phyloP scores from a whole-genome alignment of 2,113 vertebrate genomes.

The Syngnathus floridae region DNA sequence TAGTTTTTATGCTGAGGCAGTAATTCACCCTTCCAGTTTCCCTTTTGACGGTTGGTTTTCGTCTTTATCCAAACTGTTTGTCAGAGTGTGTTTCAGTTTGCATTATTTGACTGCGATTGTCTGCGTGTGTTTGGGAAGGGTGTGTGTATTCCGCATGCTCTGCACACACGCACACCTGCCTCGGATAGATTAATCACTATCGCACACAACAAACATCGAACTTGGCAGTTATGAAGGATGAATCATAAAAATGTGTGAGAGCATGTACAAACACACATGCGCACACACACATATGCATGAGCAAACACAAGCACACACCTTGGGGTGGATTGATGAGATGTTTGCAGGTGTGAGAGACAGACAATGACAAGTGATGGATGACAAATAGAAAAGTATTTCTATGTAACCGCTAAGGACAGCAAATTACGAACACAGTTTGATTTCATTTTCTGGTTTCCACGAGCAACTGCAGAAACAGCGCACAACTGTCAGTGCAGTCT shows the following conservation, averaged over 20 bases:
- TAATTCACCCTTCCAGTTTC: constrained; percentile 20
- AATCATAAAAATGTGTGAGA: constrained; percentile 29
- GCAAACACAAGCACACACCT: constrained; percentile 28
- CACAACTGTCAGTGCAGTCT: constrained; percentile 17
- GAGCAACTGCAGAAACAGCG: constrained; percentile 51
- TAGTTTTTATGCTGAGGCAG: constrained; percentile 30
- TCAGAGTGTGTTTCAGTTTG: constrained; percentile 19
- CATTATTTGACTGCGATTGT: not conserved
- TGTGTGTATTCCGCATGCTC: constrained; percentile 4
- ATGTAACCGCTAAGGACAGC: constrained; percentile 33
- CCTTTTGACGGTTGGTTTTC: constrained; percentile 19
- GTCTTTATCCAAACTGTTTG: constrained; percentile 30
- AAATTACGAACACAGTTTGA: constrained; percentile 42
- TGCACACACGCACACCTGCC: constrained; percentile 32
- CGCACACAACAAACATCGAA: constrained; percentile 32
- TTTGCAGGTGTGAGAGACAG: constrained; percentile 35
- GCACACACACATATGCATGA: constrained; percentile 5
- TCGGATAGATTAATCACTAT: constrained; percentile 25
- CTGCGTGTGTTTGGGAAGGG: constrained; percentile 13
- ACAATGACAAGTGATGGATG: constrained; percentile 43
- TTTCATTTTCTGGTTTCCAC: constrained; percentile 39
- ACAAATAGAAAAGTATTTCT: constrained; percentile 38
- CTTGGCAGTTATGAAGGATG: constrained; percentile 46
- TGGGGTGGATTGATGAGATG: constrained; percentile 36
- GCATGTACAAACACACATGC: constrained; percentile 8